Evolutionary conservation across 2,113 vertebrate species (phyloP), one percentile per base, ranked within the genome.

Genomic region (Pampusana beccarii): DNA sequence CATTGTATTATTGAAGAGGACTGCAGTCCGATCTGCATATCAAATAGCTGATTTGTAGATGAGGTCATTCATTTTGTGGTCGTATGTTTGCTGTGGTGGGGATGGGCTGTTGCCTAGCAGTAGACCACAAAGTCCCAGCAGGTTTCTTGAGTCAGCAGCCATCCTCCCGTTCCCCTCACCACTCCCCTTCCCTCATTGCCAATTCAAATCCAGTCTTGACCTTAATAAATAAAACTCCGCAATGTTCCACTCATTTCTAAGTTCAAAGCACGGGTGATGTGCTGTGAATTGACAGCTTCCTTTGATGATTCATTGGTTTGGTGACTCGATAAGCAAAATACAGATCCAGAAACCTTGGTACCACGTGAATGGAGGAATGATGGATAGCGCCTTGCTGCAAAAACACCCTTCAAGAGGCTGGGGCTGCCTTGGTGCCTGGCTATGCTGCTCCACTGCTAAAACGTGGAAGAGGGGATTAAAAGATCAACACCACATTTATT

Each of bases 31-130:
- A 98, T 98, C 98, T 98, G 98, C 98, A 98, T 98, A 97, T 98
- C 98, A 98, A 98, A 98, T 97, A 97, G 98, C 98, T 97, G 98
- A 97, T 97, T 96, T 97, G 97, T 93, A 94, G 97, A 98, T 98
- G 98, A 98, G 98, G 96, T 98, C 97, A 98, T 98, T 97, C 96
- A 84, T 98, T 97, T 96, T 94, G 97, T 83, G 96, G 97, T 93
- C 84, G 89, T 95, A 78, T 96, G 97, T 98, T 97, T 97, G 97
- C 96, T 91, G 95, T 81, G 87, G 91, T 97, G 97, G 96, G 96
- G 97, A 95, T 96, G 97, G 97, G 96, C 96, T 95, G 98, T 98
- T 98, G 97, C 97, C 93, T 98, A 98, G 98, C 98, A 97, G 95
- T 97, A 87, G 95, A 95, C 98, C 97, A 75, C 93, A 93, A 98